Percentiles rank a stretch among this genome's conserved stretches.
Conservation (phyloP, 2,888 invertebrate genomes). For the Invenusta paracnida region DNA sequence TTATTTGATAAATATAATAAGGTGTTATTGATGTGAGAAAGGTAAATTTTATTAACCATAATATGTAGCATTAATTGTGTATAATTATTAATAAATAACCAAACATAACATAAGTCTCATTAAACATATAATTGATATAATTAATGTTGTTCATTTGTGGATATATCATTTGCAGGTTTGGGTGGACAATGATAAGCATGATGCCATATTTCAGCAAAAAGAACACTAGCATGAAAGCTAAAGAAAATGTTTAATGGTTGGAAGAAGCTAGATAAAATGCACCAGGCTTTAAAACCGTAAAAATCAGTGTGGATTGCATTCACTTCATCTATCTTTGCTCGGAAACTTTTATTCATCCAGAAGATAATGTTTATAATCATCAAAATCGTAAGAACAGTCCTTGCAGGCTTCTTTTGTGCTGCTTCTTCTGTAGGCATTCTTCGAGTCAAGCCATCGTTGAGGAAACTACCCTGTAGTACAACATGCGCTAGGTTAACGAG, state of each 20-base stretch:
- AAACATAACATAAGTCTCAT: too few relatives aligned
- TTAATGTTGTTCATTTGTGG: too few relatives aligned
- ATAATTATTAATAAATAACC: too few relatives aligned
- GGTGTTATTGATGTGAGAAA: too few relatives aligned
- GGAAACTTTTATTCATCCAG: slow-evolving; percentile 19
- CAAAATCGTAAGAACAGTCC: neutral
- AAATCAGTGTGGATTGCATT: neutral
- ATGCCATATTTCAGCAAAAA: slow-evolving; percentile 1
- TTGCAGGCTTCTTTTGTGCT: neutral
- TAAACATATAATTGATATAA: too few relatives aligned
- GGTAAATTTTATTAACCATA: too few relatives aligned
- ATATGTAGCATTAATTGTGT: too few relatives aligned
- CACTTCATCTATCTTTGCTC: slow-evolving; percentile 11
- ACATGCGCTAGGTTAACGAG: neutral
- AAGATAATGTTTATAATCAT: neutral
- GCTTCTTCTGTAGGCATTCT: neutral
- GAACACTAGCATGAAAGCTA: slow-evolving; percentile 11
- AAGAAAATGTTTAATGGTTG: slow-evolving; percentile 13
- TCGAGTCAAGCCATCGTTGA: neutral
- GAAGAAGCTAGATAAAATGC: slow-evolving; percentile 2
- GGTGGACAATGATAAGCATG: neutral
- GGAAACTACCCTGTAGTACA: neutral
- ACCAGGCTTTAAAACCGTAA: neutral
- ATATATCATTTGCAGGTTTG: too few relatives aligned
- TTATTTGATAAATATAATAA: too few relatives aligned